These are phyloP conservation scores for Sclerodermus sp. DNA, from an alignment of 2,888 invertebrate genomes.

Conservation along the genomic window DNA sequence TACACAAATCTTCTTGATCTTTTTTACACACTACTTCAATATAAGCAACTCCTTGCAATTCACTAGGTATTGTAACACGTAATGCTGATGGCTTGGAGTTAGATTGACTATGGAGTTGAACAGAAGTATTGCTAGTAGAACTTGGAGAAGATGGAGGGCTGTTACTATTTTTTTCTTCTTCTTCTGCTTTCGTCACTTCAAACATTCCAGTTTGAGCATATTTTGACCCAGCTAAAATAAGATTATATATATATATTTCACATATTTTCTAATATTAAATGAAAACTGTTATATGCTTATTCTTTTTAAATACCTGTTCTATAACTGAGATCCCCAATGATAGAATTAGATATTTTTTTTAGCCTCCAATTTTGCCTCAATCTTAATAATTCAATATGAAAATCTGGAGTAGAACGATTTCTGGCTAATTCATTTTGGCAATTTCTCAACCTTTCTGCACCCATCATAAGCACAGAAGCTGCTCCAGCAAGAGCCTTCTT, in stretches of 20 bases:
- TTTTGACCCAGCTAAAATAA: constrained; percentile 77
- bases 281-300: neutral
- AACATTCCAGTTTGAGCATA: constrained; percentile 92
- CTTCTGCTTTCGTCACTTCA: constrained; percentile 93
- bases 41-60: constrained; percentile 93
- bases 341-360: constrained; percentile 94
- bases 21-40: constrained; percentile 95
- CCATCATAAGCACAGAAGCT: constrained; percentile 79
- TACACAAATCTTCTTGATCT: constrained; percentile 89
- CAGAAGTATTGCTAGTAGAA: constrained; percentile 58
- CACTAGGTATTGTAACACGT: constrained; percentile 89
- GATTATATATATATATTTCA: neutral
- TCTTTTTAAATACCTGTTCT: constrained; percentile 65
- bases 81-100: constrained; percentile 73
- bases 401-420: constrained; percentile 81
- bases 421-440: constrained; percentile 79
- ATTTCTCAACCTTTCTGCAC: constrained; percentile 83
- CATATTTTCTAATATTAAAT: neutral
- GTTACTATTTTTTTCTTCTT: constrained; percentile 62
- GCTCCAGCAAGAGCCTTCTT: constrained; percentile 91
- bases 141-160: constrained; percentile 63
- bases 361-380: constrained; percentile 92
- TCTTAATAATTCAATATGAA: constrained; percentile 87
- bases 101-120: constrained; percentile 58
- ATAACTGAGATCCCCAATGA: constrained; percentile 94